A percentile compares a stretch with the other conserved stretches of the same genome.
phyloP scores from a whole-genome alignment of 2,113 vertebrate species.

The Hiodon tergisus region DNA sequence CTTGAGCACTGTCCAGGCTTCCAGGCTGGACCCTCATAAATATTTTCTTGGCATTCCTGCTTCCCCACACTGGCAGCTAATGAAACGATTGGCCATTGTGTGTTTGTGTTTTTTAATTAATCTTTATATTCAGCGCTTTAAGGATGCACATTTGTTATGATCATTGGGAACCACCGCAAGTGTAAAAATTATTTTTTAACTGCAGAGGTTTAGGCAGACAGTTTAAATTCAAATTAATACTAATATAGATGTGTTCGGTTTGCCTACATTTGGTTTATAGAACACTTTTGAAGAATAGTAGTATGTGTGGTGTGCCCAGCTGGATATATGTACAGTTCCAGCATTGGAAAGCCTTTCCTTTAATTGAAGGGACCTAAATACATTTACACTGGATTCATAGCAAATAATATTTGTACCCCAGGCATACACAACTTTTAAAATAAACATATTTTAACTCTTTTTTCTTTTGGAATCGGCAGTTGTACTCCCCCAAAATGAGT shows the following conservation, averaged over 20 bases:
- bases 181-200: conserved; percentile 8
- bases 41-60: conserved; percentile 66
- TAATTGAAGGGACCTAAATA: background rate
- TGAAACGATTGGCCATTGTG: conserved; percentile 70
- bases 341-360: background rate
- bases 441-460: conserved; percentile 32
- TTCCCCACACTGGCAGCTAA: conserved; percentile 65
- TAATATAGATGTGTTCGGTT: conserved; percentile 27
- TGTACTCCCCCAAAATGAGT: background rate
- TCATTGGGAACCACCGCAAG: conserved; percentile 47
- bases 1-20: conserved; percentile 67
- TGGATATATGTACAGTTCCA: background rate
- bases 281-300: conserved; percentile 6
- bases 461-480: conserved; percentile 48
- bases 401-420: too few species aligned
- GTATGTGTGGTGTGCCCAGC: background rate
- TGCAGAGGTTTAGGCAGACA: conserved; percentile 41
- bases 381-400: conserved; percentile 2
- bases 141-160: conserved; percentile 55
- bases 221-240: conserved; percentile 43
- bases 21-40: conserved; percentile 65
- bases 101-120: conserved; percentile 59
- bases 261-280: background rate
- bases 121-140: conserved; percentile 60
- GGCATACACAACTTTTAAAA: conserved; percentile 30